A percentile compares a stretch with the other conserved stretches of the same genome.
These are phyloP conservation scores for Tenrec ecaudatus DNA, from an alignment of 2,113 vertebrate species.

Conservation along the genomic window DNA sequence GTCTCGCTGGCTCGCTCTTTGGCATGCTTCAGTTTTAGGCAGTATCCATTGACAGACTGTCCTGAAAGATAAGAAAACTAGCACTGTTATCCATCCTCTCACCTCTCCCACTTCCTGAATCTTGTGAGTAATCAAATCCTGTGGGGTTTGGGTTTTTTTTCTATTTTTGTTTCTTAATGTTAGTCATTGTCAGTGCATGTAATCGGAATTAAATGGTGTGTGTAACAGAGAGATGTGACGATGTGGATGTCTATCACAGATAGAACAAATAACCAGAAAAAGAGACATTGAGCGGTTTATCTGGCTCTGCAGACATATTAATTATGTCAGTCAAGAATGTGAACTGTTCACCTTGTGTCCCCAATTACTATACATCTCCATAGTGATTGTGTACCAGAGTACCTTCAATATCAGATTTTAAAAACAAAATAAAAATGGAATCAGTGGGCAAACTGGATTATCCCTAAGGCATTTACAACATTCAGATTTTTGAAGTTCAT, in stretches of 20 bases:
- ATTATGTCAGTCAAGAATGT: slow-evolving; percentile 53
- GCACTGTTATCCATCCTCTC: slow-evolving; percentile 9
- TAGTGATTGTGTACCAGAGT: not conserved
- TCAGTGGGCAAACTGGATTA: slow-evolving; percentile 16
- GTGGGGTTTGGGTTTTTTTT: slow-evolving; percentile 37
- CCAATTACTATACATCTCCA: not conserved
- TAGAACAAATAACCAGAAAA: slow-evolving; percentile 57
- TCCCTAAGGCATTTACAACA: not conserved
- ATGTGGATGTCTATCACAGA: slow-evolving; percentile 35
- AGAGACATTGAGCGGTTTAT: slow-evolving; percentile 12
- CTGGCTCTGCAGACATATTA: slow-evolving; percentile 43
- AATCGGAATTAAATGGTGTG: slow-evolving; percentile 43
- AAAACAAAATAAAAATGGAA: slow-evolving; percentile 61
- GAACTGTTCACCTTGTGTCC: slow-evolving; percentile 8
- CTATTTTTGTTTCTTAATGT: slow-evolving; percentile 70
- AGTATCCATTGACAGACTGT: slow-evolving; percentile 31
- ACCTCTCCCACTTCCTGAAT: slow-evolving; percentile 55
- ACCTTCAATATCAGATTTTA: slow-evolving; percentile 43
- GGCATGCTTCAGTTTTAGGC: slow-evolving; percentile 42
- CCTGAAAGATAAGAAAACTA: slow-evolving; percentile 64
- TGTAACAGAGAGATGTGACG: slow-evolving; percentile 62
- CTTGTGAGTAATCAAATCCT: slow-evolving; percentile 60
- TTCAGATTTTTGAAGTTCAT: slow-evolving; percentile 37
- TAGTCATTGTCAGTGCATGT: slow-evolving; percentile 63
- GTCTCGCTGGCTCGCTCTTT: not conserved